Evolutionary conservation across 2,888 invertebrate genomes (phyloP).

Genomic region (Ophion ellenae): DNA sequence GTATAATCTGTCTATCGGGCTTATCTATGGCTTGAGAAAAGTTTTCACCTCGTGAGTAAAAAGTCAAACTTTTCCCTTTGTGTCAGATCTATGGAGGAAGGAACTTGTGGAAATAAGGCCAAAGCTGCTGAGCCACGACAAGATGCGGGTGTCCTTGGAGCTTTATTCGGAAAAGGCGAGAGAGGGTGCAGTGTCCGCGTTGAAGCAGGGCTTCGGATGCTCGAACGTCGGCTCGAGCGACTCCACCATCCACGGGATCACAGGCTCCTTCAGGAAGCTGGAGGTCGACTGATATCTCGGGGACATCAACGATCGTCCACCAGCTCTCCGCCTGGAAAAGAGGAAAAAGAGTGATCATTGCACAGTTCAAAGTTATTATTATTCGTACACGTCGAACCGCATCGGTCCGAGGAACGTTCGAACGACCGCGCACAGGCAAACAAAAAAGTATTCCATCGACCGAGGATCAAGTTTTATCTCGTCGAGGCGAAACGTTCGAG

Average conservation of each 20-base stretch:
- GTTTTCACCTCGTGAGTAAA: background rate
- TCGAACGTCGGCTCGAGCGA: constrained; percentile 86
- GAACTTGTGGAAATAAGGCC: constrained; percentile 87
- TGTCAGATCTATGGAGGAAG: constrained; percentile 88
- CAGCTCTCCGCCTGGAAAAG: background rate
- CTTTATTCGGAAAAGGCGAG: constrained; percentile 89
- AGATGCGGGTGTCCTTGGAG: constrained; percentile 88
- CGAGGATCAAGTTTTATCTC: background rate
- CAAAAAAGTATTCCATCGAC: background rate
- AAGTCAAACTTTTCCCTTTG: constrained; percentile 11
- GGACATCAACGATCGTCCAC: background rate
- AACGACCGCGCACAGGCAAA: background rate
- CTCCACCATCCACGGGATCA: constrained; percentile 87
- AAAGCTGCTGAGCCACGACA: constrained; percentile 87
- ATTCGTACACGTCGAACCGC: background rate
- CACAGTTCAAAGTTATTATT: background rate
- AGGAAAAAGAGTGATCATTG: background rate
- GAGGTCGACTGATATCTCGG: constrained; percentile 88
- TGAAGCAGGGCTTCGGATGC: constrained; percentile 86
- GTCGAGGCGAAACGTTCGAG: background rate
- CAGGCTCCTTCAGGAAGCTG: constrained; percentile 91
- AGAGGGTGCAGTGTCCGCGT: constrained; percentile 90
- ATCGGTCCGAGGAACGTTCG: background rate
- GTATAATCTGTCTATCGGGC: background rate
- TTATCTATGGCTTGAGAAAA: background rate